These are phyloP conservation scores for Aleiodes sp. DNA, from an alignment of 1,140 invertebrate genomes.

Conservation along the genomic window DNA sequence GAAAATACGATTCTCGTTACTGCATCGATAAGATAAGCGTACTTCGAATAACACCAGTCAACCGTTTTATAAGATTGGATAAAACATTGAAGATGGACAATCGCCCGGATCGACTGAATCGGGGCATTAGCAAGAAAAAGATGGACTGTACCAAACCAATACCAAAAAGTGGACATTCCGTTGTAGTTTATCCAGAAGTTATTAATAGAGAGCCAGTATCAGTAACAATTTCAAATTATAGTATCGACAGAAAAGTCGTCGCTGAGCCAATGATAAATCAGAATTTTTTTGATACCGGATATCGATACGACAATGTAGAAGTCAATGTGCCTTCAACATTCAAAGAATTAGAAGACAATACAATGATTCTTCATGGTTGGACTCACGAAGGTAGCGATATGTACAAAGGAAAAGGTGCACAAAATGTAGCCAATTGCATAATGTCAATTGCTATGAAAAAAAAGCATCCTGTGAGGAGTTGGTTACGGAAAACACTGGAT, in stretches of 20 bases:
- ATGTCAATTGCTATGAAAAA: conserved; percentile 51
- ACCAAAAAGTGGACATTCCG: conserved; percentile 33
- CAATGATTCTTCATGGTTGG: conserved; percentile 51
- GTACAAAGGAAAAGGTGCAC: conserved; percentile 54
- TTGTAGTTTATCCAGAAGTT: background rate
- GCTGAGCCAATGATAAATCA: conserved; percentile 44
- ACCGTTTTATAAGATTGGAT: conserved; percentile 23
- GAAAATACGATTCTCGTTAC: conserved; percentile 45
- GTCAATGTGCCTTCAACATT: conserved; percentile 54
- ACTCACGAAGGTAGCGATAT: conserved; percentile 49
- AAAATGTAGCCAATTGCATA: conserved; percentile 53
- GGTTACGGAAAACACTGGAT: conserved; percentile 53
- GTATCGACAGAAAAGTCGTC: conserved; percentile 46
- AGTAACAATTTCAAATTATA: conserved; percentile 55
- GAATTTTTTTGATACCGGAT: conserved; percentile 45
- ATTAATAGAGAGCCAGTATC: conserved; percentile 45
- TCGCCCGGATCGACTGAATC: background rate
- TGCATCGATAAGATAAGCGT: conserved; percentile 50
- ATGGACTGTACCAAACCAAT: conserved; percentile 42
- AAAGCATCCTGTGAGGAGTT: conserved; percentile 48
- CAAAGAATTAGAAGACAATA: conserved; percentile 38
- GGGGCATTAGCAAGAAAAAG: background rate
- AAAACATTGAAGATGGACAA: background rate
- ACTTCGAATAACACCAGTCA: conserved; percentile 31
- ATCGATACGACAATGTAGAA: conserved; percentile 49